A percentile compares a stretch with the other conserved stretches of the same genome.
Conservation (phyloP, 2,888 invertebrate species). For the Minunthozetes semirufus region DNA sequence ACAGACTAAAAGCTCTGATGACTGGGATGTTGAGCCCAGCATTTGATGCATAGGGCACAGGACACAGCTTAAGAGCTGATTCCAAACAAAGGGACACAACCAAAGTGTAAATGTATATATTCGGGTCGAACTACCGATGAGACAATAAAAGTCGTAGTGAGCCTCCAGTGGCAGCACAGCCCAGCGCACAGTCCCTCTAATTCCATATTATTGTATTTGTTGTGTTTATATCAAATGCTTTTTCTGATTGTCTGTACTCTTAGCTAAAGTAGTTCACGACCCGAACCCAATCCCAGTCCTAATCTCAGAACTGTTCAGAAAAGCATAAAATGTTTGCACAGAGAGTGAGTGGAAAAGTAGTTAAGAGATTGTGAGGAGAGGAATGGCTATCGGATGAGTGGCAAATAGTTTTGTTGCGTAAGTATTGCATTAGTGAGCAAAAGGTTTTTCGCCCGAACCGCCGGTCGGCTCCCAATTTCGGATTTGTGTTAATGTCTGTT, state of each 20-base stretch:
- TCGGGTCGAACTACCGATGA: background rate
- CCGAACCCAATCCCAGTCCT: conserved; percentile 25
- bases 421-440: conserved; percentile 9
- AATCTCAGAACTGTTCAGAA: conserved; percentile 27
- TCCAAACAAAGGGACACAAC: background rate
- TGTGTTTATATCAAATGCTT: conserved; percentile 27
- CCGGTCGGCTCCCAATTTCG: background rate
- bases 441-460: background rate
- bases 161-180: background rate
- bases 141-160: background rate
- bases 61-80: conserved; percentile 9
- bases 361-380: background rate
- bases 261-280: conserved; percentile 15
- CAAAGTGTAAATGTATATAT: conserved; percentile 25
- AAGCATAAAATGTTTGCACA: conserved; percentile 27
- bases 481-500: conserved; percentile 12
- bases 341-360: background rate
- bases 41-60: background rate
- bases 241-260: conserved; percentile 18
- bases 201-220: conserved; percentile 29
- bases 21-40: background rate
- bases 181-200: conserved; percentile 10
- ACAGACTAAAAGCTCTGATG: background rate
- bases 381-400: background rate
- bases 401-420: conserved; percentile 23